Conservation (phyloP, 2,888 invertebrate species). For the Congeria kusceri region DNA sequence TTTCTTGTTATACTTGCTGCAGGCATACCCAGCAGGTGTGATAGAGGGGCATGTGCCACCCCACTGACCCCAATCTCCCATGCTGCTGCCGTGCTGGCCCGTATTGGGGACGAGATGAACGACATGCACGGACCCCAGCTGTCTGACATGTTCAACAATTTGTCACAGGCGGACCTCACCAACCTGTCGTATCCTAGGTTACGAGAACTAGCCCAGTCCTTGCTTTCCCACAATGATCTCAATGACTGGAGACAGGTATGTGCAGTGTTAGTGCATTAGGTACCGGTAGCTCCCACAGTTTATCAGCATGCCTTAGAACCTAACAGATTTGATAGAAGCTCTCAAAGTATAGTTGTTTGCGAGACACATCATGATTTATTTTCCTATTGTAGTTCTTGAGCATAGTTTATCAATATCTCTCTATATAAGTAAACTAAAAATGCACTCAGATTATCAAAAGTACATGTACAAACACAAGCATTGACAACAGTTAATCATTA, state of each 20-base stretch:
- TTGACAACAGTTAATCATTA: too few species aligned
- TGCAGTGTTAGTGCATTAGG: neutral
- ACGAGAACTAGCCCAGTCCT: conserved; percentile 57
- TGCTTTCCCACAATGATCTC: conserved; percentile 59
- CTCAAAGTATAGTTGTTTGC: too few species aligned
- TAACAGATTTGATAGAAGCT: too few species aligned
- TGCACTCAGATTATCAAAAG: too few species aligned
- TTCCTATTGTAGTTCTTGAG: too few species aligned
- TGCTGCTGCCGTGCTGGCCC: conserved; percentile 69
- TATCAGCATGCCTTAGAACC: too few species aligned
- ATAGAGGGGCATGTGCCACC: conserved; percentile 13
- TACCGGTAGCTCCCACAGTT: too few species aligned
- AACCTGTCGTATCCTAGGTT: conserved; percentile 69
- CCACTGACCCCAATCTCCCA: conserved; percentile 71
- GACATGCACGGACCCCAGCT: conserved; percentile 65
- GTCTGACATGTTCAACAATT: conserved; percentile 47
- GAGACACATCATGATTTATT: too few species aligned
- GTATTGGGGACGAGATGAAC: conserved; percentile 74
- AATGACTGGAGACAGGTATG: conserved; percentile 73
- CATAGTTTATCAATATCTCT: too few species aligned
- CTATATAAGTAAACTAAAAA: too few species aligned
- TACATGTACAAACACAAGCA: too few species aligned
- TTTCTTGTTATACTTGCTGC: too few species aligned
- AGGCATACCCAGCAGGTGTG: conserved; percentile 12
- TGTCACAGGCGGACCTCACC: conserved; percentile 40